Evolutionary conservation across 2,888 invertebrate species (phyloP), one percentile per base, ranked within the genome.

Genomic region (Steinernema hermaphroditum): DNA sequence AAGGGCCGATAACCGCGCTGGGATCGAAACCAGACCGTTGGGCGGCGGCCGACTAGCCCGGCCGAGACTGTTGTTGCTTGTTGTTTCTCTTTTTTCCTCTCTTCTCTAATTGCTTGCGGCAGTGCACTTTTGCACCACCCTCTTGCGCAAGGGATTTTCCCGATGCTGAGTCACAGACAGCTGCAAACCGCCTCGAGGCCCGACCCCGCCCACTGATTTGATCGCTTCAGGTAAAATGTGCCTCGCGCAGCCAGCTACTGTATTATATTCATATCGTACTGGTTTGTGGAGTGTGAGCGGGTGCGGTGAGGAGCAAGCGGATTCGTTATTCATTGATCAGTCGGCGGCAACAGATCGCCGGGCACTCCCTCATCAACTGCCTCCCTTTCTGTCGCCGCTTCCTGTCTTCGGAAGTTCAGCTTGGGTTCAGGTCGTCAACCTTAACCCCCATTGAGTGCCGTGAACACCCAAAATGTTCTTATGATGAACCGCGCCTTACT

Each of bases 231-330:
- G 62, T 62, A 62, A 62, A 62, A 62, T 62, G 62, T 62, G 62
- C 54, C 54, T 54, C 54, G 54, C 54, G 54, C 62, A 62, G 62
- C 27, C 62, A 62, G 62, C 62, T 62, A 62, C 62, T 62, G 62
- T 62, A 50, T 50, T 50, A 62, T 62, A 62, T 62, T 62, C 62
- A 62, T 62, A 62, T 29, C 62, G 62, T 62, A 62, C 62, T 62
- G 62, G 62, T 62, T 62, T 62, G 32, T 29, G 62, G 62, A 62
- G 62, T 62, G 62, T 62, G 62, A 62, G 62, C 62, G 62, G 34
- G 62, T 62, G 32, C 29, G 62, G 62, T 27, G 62, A 62, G 62
- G 62, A 62, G 32, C 32, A 62, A 50, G 34, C 62, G 62, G 62
- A 29, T 62, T 62, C 62, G 62, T 19, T 12, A 37, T 24, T 22